These are phyloP conservation scores for Lobophora halterata DNA, from an alignment of 2,888 invertebrate genomes.

Conservation along the genomic window DNA sequence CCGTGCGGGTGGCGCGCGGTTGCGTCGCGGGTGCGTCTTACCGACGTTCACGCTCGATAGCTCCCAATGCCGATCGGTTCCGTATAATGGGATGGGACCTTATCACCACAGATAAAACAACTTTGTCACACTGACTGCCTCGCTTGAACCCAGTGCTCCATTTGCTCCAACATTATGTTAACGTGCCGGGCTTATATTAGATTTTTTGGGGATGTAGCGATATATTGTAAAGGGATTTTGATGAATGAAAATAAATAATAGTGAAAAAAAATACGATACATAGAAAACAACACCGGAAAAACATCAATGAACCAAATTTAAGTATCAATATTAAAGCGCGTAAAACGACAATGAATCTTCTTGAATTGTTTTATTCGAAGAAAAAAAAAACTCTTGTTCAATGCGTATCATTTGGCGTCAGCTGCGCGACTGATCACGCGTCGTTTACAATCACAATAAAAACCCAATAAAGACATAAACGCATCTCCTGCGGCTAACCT, in stretches of 20 bases:
- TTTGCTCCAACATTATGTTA: conserved; percentile 68
- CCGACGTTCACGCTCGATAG: conserved; percentile 28
- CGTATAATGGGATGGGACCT: conserved; percentile 45
- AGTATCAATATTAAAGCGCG: no score
- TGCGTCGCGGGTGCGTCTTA: conserved; percentile 55
- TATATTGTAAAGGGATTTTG: conserved; percentile 18
- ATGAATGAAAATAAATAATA: conserved; percentile 6
- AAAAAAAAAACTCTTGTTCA: no score
- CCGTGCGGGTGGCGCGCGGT: conserved; percentile 52
- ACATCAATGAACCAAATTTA: no score
- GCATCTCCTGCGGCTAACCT: conserved; percentile 74
- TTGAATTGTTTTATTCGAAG: no score
- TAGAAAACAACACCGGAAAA: no score
- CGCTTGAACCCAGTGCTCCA: conserved; percentile 56
- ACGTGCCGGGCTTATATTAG: conserved; percentile 56
- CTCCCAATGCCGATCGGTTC: conserved; percentile 33
- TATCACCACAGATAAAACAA: conserved; percentile 69
- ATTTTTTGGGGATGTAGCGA: conserved; percentile 36
- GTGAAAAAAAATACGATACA: no score
- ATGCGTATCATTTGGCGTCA: no score
- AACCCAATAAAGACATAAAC: conserved; percentile 65
- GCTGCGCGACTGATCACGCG: conserved; percentile 50
- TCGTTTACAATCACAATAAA: conserved; percentile 54
- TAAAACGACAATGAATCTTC: no score
- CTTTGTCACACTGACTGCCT: conserved; percentile 63